Evolutionary conservation across 1,140 invertebrate genomes (phyloP).

Genomic region (Zaprionus inermis): DNA sequence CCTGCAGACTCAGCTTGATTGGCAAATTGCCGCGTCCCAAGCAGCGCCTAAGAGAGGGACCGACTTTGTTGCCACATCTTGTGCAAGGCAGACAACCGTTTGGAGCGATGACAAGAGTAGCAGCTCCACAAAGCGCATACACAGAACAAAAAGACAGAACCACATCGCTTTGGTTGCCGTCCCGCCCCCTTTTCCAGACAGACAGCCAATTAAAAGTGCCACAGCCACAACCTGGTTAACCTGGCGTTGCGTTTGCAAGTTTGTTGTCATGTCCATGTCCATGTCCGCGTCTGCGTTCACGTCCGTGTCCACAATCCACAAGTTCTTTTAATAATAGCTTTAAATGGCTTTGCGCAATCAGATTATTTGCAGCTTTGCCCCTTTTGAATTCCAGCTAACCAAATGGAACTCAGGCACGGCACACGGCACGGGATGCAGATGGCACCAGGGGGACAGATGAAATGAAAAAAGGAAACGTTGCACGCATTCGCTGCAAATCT

Average conservation of each 20-base stretch:
- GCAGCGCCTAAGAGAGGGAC: background rate
- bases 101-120: slow-evolving; percentile 46
- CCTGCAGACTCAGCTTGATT: slow-evolving; percentile 49
- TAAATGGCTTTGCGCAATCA: slow-evolving; percentile 59
- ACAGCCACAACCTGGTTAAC: slow-evolving; percentile 36
- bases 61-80: slow-evolving; percentile 61
- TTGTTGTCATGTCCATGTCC: slow-evolving; percentile 1
- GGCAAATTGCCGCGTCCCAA: slow-evolving; percentile 45
- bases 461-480: slow-evolving; percentile 13
- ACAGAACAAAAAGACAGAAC: slow-evolving; percentile 2
- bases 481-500: slow-evolving; percentile 16
- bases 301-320: slow-evolving; percentile 24
- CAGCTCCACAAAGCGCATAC: slow-evolving; percentile 22
- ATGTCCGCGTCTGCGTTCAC: background rate
- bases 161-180: slow-evolving; percentile 1
- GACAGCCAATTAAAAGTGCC: slow-evolving; percentile 68
- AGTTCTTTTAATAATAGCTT: slow-evolving; percentile 69
- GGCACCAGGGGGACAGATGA: background rate
- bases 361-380: slow-evolving; percentile 43
- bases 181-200: slow-evolving; percentile 26
- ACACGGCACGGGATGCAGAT: background rate
- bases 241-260: slow-evolving; percentile 16
- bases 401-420: slow-evolving; percentile 40
- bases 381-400: slow-evolving; percentile 50
- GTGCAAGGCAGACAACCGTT: slow-evolving; percentile 47